phyloP scores from a whole-genome alignment of 2,113 vertebrate species.

The Probosciger aterrimus region DNA sequence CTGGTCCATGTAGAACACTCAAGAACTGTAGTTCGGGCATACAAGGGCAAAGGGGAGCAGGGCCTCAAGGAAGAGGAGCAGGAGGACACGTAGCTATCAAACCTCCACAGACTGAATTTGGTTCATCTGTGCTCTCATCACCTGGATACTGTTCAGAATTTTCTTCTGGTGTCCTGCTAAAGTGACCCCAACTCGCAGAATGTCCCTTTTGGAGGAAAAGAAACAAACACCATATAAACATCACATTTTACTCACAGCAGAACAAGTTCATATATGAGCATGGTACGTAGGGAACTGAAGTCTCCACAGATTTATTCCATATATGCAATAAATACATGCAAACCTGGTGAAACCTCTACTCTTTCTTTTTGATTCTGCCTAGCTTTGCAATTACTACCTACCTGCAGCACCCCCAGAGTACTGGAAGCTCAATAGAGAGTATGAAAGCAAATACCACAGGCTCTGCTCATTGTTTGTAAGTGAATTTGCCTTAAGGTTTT shows the following conservation, averaged over 20 bases:
- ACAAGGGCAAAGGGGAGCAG: conserved; percentile 61
- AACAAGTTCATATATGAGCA: not conserved
- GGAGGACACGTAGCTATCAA: conserved; percentile 71
- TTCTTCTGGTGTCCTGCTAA: conserved; percentile 98
- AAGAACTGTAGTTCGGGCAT: conserved; percentile 12
- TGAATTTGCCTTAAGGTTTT: not conserved
- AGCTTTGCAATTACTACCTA: not conserved
- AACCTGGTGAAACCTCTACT: not conserved
- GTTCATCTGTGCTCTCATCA: conserved; percentile 98
- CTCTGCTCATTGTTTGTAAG: not conserved
- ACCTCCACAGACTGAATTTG: conserved; percentile 98
- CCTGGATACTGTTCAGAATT: conserved; percentile 96
- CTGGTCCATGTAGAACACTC: conserved; percentile 52
- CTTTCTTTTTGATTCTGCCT: not conserved
- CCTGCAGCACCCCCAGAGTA: not conserved
- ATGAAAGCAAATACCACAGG: not conserved
- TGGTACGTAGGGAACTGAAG: not conserved
- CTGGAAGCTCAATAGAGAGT: not conserved
- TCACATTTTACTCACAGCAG: not conserved
- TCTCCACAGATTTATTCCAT: not conserved
- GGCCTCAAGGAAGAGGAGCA: conserved; percentile 59
- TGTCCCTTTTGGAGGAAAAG: conserved; percentile 82
- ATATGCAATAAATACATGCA: not conserved
- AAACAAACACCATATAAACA: not conserved
- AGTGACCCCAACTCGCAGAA: conserved; percentile 90